phyloP scores from a whole-genome alignment of 30 jellyfish, hydroid and myxozoan genomes.

The Sanderia malayensis region DNA sequence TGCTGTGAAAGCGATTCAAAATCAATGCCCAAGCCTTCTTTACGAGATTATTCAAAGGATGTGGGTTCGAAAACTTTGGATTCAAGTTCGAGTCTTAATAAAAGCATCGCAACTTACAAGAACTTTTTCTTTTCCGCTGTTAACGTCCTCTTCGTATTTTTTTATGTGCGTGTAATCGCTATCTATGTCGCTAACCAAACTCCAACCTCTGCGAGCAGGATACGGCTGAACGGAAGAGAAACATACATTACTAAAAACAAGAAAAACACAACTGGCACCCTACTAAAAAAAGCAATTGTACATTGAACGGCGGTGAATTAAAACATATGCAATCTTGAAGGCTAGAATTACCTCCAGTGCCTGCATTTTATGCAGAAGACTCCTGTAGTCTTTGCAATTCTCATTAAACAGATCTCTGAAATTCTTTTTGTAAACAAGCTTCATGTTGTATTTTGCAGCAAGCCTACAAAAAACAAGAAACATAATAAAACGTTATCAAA shows the following conservation, averaged over 20 bases:
- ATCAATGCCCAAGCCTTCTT: neutral
- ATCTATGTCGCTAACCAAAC: constrained; percentile 67
- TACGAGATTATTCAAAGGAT: neutral
- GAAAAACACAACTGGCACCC: no score
- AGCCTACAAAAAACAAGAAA: constrained; percentile 36
- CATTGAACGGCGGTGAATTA: no score
- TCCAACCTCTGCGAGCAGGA: constrained; percentile 88
- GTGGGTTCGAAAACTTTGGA: neutral
- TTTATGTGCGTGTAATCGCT: constrained; percentile 75
- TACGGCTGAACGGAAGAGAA: constrained; percentile 34
- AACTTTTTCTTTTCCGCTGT: constrained; percentile 38
- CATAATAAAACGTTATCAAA: no score
- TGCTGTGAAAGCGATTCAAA: no score
- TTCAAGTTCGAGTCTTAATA: neutral
- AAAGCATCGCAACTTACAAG: constrained; percentile 33
- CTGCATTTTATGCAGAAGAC: constrained; percentile 80
- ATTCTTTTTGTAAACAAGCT: constrained; percentile 83
- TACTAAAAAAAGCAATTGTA: no score
- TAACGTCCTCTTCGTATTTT: constrained; percentile 39
- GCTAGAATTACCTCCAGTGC: constrained; percentile 90
- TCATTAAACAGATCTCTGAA: constrained; percentile 87
- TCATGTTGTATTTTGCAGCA: constrained; percentile 94
- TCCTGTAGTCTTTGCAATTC: constrained; percentile 61
- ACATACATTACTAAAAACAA: no score
- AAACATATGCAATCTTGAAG: no score